phyloP scores from a whole-genome alignment of 2,888 invertebrate species.

The Leucoma salicis region DNA sequence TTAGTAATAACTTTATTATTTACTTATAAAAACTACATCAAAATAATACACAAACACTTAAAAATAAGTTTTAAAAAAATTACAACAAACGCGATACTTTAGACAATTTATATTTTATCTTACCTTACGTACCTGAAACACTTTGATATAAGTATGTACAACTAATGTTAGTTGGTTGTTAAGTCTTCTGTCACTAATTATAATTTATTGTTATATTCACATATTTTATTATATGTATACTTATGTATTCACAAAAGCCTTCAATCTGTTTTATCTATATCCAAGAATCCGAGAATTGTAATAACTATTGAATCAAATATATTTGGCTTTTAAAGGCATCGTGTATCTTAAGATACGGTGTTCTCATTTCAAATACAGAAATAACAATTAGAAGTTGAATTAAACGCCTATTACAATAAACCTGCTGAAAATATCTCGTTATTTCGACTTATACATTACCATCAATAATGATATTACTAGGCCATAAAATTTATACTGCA shows the following conservation, averaged over 20 bases:
- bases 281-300: constrained; percentile 35
- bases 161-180: constrained; percentile 51
- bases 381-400: constrained; percentile 9
- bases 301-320: constrained; percentile 18
- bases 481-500: constrained; percentile 21
- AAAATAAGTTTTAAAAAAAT: constrained; percentile 73
- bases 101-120: constrained; percentile 25
- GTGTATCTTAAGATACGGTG: too few species aligned
- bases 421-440: constrained; percentile 17
- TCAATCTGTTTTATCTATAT: constrained; percentile 49
- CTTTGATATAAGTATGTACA: constrained; percentile 65
- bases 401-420: constrained; percentile 21
- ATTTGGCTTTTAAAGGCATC: neutral
- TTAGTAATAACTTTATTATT: constrained; percentile 63
- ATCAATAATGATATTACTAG: constrained; percentile 22
- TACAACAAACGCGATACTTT: constrained; percentile 63
- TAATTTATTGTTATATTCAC: constrained; percentile 79
- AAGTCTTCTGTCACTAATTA: constrained; percentile 68
- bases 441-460: constrained; percentile 16
- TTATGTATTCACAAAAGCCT: constrained; percentile 59
- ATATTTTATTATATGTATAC: constrained; percentile 39
- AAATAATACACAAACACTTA: constrained; percentile 65
- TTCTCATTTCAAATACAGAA: constrained; percentile 16
- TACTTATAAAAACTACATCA: constrained; percentile 81
- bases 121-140: constrained; percentile 58